Conservation (phyloP, 2,888 invertebrate species). For the Isoperla grammatica region DNA sequence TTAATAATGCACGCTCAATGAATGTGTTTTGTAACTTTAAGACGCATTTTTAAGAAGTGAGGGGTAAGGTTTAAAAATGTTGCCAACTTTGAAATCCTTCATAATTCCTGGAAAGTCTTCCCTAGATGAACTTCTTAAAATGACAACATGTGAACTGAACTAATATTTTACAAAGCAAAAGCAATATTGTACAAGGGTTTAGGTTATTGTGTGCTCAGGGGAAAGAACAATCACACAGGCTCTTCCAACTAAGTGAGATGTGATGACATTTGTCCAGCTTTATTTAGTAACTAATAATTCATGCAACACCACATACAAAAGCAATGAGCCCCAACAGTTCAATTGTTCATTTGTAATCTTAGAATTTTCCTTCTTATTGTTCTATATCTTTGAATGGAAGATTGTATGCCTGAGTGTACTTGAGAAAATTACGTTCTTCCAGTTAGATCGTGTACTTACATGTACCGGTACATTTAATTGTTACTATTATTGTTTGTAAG, state of each 20-base stretch:
- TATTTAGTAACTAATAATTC: slow-evolving; percentile 3
- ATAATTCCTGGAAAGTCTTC: slow-evolving; percentile 13
- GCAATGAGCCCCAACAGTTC: background rate
- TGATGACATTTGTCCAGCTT: slow-evolving; percentile 9
- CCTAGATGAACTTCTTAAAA: slow-evolving; percentile 5
- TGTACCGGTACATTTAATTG: slow-evolving; percentile 13
- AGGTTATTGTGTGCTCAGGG: slow-evolving; percentile 7
- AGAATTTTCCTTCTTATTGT: slow-evolving; percentile 10
- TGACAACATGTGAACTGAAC: background rate
- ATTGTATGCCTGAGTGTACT: slow-evolving; percentile 1
- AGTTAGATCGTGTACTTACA: slow-evolving; percentile 8
- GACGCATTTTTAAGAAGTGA: background rate
- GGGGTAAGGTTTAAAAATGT: slow-evolving; percentile 6
- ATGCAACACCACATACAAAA: slow-evolving; percentile 7
- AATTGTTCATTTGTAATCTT: slow-evolving; percentile 4
- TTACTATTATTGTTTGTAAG: slow-evolving; percentile 23
- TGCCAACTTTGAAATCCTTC: slow-evolving; percentile 5
- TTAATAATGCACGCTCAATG: background rate
- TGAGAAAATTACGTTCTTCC: slow-evolving; percentile 15
- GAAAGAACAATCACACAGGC: slow-evolving; percentile 13
- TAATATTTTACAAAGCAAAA: slow-evolving; percentile 13
- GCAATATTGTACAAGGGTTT: slow-evolving; percentile 6
- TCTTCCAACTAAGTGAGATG: slow-evolving; percentile 8
- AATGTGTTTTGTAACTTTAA: too few relatives aligned
- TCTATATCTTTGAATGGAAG: slow-evolving; percentile 14